Evolutionary conservation across 2,113 vertebrate genomes (phyloP), one percentile per base, ranked within the genome.

Genomic region (Nasalis larvatus): DNA sequence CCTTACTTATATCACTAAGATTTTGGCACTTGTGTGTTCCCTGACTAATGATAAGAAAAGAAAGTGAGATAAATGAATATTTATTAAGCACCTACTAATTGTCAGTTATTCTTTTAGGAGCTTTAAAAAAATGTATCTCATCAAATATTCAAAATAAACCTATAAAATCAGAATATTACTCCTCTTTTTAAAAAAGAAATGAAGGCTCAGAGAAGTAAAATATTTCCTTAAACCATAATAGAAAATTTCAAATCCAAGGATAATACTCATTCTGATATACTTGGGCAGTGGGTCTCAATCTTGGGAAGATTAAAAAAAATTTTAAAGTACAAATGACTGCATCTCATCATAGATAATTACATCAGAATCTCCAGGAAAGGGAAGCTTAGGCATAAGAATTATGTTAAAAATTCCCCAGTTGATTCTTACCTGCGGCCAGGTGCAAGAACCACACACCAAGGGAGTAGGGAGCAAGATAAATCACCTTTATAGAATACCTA

Each of bases 1-100:
- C 68, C 52, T 81, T 81, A 45, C 90, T 90, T 78, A 82, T 69
- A 89, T 77, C 80, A 69, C 49, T 88, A 91, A 71, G 81, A 84
- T 91, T 86, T 89, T 74, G 32, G 6, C 5, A 42, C 25, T 54
- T 35, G 21, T 47, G 8, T 74, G 6, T 71, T 89, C 4, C n/a
- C 60, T 83, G 37, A 86, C 14, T 49, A 83, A 77, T 63, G 18
- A 91, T 49, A 42, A 94, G 74, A 91, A 86, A 89, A 71, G 63
- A 90, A 95, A 93, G 47, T 37, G 37, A 71, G 42, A 47, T 23
- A 27, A 84, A 18, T 42, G n/a, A 86, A 49, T 82, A 81, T 77
- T 81, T 86, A 69, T 23, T 81, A 73, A 93, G n/a, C 6, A 86
- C 20, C 30, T 86, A 63, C 37, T 85, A 96, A 63, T 77, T 58